These are phyloP conservation scores for Burhinus bistriatus DNA, from an alignment of 2,113 vertebrate genomes.

Conservation along the genomic window DNA sequence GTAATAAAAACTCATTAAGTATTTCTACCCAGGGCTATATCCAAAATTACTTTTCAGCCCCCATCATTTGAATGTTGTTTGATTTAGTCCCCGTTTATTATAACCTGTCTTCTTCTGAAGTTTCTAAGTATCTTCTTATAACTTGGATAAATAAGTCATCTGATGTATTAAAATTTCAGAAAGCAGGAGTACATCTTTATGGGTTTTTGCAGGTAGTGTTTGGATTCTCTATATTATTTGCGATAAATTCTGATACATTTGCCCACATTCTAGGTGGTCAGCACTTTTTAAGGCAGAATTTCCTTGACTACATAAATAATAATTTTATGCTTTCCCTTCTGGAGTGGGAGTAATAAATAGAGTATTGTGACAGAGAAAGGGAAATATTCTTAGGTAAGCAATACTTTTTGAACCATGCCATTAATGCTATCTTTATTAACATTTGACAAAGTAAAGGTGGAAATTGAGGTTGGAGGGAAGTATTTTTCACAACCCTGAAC, in stretches of 20 bases:
- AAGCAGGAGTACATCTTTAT: neutral
- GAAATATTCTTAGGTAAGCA: neutral
- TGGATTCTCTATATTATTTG: neutral
- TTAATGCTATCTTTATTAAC: neutral
- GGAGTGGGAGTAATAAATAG: neutral
- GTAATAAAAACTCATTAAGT: neutral
- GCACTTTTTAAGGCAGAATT: neutral
- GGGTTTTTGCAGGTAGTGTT: neutral
- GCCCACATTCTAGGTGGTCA: neutral
- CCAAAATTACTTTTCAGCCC: neutral
- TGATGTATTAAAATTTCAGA: neutral
- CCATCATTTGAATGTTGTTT: neutral
- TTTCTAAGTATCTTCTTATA: neutral
- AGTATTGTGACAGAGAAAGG: neutral
- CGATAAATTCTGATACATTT: neutral
- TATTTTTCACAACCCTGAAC: slow-evolving; percentile 27
- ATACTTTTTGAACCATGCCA: neutral
- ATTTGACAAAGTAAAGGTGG: neutral
- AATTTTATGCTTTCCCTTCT: neutral
- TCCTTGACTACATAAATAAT: neutral
- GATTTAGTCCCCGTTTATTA: neutral
- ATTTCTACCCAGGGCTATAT: neutral
- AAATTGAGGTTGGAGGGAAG: neutral
- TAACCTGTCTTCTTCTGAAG: neutral
- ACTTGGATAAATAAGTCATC: neutral